Percentiles rank a stretch among this genome's conserved stretches.
Evolutionary conservation across 2,113 vertebrate species (phyloP).

Genomic region (Daboia siamensis): DNA sequence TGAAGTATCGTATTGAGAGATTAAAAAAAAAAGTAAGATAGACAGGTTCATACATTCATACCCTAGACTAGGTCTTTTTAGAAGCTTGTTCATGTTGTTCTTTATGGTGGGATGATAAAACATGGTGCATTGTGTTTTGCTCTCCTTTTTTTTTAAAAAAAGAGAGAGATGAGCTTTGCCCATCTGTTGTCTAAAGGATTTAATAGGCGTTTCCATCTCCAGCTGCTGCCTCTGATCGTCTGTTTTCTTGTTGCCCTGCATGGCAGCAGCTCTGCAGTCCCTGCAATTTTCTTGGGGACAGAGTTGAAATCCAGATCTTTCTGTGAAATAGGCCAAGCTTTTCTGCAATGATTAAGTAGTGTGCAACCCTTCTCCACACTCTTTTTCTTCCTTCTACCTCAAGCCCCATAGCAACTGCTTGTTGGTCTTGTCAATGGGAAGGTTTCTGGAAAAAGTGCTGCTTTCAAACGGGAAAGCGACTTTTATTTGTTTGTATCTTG

Average conservation of each 20-base stretch:
- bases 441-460: slow-evolving; percentile 56
- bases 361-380: slow-evolving; percentile 37
- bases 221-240: slow-evolving; percentile 76
- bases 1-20: slow-evolving; percentile 31
- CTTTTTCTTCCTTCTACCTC: slow-evolving; percentile 48
- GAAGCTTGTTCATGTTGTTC: slow-evolving; percentile 62
- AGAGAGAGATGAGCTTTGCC: slow-evolving; percentile 65
- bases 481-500: slow-evolving; percentile 47
- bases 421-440: slow-evolving; percentile 46
- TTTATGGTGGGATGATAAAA: slow-evolving; percentile 67
- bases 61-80: slow-evolving; percentile 39
- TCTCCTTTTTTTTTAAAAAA: slow-evolving; percentile 15
- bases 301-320: slow-evolving; percentile 74
- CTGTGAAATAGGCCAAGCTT: slow-evolving; percentile 67
- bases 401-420: slow-evolving; percentile 68
- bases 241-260: slow-evolving; percentile 66
- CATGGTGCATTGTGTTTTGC: slow-evolving; percentile 66
- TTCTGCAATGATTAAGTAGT: slow-evolving; percentile 68
- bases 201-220: slow-evolving; percentile 76
- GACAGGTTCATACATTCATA: neutral
- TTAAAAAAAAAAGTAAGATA: neutral
- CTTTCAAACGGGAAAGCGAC: slow-evolving; percentile 60
- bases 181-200: slow-evolving; percentile 83
- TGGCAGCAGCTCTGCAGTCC: slow-evolving; percentile 68
- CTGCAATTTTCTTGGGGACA: slow-evolving; percentile 69